Base-by-base conservation (phyloP, 2,797 vertebrate species). In the Sibirionetta formosa region DNA sequence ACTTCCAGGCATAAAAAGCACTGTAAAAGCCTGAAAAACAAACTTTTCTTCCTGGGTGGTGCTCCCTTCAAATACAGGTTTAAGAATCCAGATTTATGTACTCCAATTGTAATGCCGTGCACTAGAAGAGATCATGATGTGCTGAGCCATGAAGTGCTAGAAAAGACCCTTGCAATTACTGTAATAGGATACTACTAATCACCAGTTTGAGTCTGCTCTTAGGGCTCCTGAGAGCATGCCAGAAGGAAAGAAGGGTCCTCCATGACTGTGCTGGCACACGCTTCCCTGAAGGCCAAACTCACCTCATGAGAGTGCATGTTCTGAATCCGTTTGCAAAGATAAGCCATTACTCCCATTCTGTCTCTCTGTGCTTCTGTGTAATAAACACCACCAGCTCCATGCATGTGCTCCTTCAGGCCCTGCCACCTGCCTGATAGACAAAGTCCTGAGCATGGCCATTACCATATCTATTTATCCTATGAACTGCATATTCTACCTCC, bases 391-490 rank as follows among this genome's bases (percentile, higher is more conserved):
- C 98, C 99, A 33, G 99, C 98, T 95, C 99, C 99, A 38, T 99
- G 97, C 98, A 98, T 98, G 65, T 99, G 99, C 97, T 99, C 99
- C 97, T 99, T 99, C 96, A 99, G 98, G 97, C 99, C 99, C 97
- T 99, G 99, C 99, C 99, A 99, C 97, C 99, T 99, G 86, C 98
- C 99, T 79, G 98, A 98, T 4, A 98, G 98, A 66, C 98, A 98
- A 92, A 99, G 98, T 31, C 99, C 98, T 99, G 90, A 84, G 94
- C 72, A 38, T 11, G 76, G 51, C 99, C 98, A 96, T 98, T 99
- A 97, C 97, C 98, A 96, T 99, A 99, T 98, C 99, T 98, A 77
- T 99, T 99, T 97, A 98, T 99, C 97, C 98, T 98, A 98, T 98
- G 99, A 97, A 99, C 98, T 5, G 99, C 98, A 96, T 99, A 98